A percentile compares a stretch with the other conserved stretches of the same genome.
Evolutionary conservation across 2,113 vertebrate genomes (phyloP).

Genomic region (Sardina pilchardus): DNA sequence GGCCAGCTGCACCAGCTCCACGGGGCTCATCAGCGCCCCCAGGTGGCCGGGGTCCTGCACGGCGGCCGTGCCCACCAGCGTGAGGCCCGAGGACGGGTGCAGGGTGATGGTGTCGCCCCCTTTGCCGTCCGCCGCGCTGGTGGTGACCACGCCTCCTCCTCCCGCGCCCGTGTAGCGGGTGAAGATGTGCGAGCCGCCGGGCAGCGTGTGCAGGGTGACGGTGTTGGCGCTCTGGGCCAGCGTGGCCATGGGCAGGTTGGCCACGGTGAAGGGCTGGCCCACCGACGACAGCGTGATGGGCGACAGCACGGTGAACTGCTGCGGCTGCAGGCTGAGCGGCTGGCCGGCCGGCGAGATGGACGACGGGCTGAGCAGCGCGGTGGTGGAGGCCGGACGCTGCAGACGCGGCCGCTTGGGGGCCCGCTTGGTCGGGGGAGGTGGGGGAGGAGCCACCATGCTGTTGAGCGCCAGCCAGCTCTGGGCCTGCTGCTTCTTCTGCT

Average conservation of each 20-base stretch:
- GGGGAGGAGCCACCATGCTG: constrained; percentile 76
- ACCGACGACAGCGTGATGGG: constrained; percentile 71
- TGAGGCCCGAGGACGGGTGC: constrained; percentile 86
- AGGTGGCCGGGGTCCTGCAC: constrained; percentile 82
- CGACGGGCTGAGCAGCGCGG: constrained; percentile 79
- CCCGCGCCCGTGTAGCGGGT: constrained; percentile 68
- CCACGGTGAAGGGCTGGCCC: constrained; percentile 81
- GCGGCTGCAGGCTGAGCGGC: constrained; percentile 50
- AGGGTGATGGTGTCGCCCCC: constrained; percentile 79
- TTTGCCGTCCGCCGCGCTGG: constrained; percentile 76
- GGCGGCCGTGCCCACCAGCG: constrained; percentile 80
- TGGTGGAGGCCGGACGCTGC: constrained; percentile 87
- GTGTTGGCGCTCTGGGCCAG: constrained; percentile 75
- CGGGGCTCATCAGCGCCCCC: constrained; percentile 78
- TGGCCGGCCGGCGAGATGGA: constrained; percentile 58
- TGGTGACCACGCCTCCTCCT: constrained; percentile 2
- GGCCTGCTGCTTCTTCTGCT: constrained; percentile 86
- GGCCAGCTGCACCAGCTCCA: constrained; percentile 88
- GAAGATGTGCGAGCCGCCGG: constrained; percentile 86
- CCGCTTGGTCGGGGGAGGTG: constrained; percentile 74
- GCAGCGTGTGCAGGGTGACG: constrained; percentile 70
- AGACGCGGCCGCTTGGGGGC: constrained; percentile 87
- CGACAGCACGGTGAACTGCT: constrained; percentile 60
- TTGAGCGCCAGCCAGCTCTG: constrained; percentile 80
- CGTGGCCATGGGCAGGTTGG: constrained; percentile 82